A percentile compares a stretch with the other conserved stretches of the same genome.
These are phyloP conservation scores for Lota lota DNA, from an alignment of 2,113 vertebrate genomes.

Conservation along the genomic window DNA sequence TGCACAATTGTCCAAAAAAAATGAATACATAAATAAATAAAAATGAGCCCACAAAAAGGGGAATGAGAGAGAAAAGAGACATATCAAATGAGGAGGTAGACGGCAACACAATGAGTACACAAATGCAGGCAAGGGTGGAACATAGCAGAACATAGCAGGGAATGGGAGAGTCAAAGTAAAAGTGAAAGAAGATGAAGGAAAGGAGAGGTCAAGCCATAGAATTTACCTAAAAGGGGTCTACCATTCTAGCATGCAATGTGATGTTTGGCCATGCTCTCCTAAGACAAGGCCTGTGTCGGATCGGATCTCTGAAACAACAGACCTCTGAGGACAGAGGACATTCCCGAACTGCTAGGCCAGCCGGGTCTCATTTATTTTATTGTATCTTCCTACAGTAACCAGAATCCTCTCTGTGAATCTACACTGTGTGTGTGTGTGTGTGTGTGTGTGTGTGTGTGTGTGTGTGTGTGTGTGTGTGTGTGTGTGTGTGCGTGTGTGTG, in stretches of 20 bases:
- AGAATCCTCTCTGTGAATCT: constrained; percentile 53
- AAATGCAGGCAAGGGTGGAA: constrained; percentile 65
- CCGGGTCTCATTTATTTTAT: constrained; percentile 49
- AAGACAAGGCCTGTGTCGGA: constrained; percentile 68
- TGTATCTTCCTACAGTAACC: constrained; percentile 51
- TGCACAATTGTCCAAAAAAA: constrained; percentile 92
- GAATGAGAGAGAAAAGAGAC: constrained; percentile 62
- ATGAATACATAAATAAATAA: constrained; percentile 40
- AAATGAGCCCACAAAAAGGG: constrained; percentile 88
- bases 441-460: constrained; percentile 49
- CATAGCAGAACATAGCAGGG: constrained; percentile 64
- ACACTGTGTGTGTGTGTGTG: constrained; percentile 61
- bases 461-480: constrained; percentile 37
- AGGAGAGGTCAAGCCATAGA: constrained; percentile 66
- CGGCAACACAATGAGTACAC: constrained; percentile 63
- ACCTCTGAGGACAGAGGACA: constrained; percentile 62
- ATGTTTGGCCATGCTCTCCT: constrained; percentile 83
- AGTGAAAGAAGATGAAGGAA: constrained; percentile 55
- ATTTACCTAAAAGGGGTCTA: constrained; percentile 65
- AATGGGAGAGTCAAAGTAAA: constrained; percentile 48
- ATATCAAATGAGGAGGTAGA: constrained; percentile 33
- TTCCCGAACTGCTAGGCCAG: constrained; percentile 61
- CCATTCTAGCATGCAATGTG: constrained; percentile 98
- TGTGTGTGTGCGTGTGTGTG: constrained; percentile 40
- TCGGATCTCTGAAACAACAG: constrained; percentile 51